phyloP scores from a whole-genome alignment of 2,113 vertebrate genomes.

The Syngnathus floridae region DNA sequence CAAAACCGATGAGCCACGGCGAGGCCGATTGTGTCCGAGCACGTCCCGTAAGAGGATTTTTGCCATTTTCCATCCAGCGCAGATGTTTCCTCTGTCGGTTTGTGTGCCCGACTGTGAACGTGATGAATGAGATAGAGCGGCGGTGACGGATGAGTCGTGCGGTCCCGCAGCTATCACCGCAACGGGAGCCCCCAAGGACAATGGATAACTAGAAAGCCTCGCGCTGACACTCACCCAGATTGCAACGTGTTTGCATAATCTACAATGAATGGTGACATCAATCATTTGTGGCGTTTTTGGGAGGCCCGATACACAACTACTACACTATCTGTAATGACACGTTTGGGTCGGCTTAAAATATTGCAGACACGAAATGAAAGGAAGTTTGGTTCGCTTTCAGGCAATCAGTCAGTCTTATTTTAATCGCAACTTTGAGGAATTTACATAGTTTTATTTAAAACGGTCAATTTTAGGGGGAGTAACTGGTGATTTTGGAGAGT shows the following conservation, averaged over 20 bases:
- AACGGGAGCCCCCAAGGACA: neutral
- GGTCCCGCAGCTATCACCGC: neutral
- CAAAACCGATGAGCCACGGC: neutral
- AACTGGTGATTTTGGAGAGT: neutral
- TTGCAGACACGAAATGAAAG: neutral
- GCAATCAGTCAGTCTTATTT: neutral
- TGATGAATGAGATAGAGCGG: neutral
- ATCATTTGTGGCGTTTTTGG: constrained; percentile 3
- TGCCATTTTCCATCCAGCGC: neutral
- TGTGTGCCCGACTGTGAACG: neutral
- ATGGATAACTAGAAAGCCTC: neutral
- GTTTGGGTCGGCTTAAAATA: neutral
- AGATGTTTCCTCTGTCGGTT: constrained; percentile 1
- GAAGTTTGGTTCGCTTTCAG: neutral
- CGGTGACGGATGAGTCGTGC: constrained; percentile 1
- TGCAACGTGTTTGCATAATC: constrained; percentile 5
- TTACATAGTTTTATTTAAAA: neutral
- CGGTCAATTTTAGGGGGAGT: neutral
- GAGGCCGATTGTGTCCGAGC: neutral
- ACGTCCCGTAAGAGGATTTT: neutral
- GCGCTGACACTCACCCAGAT: neutral
- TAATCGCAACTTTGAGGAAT: neutral
- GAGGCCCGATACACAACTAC: neutral
- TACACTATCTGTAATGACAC: neutral
- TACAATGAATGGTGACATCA: neutral